Evolutionary conservation across 2,797 vertebrate species (phyloP).

Genomic region (Phrynocephalus vlangalii): DNA sequence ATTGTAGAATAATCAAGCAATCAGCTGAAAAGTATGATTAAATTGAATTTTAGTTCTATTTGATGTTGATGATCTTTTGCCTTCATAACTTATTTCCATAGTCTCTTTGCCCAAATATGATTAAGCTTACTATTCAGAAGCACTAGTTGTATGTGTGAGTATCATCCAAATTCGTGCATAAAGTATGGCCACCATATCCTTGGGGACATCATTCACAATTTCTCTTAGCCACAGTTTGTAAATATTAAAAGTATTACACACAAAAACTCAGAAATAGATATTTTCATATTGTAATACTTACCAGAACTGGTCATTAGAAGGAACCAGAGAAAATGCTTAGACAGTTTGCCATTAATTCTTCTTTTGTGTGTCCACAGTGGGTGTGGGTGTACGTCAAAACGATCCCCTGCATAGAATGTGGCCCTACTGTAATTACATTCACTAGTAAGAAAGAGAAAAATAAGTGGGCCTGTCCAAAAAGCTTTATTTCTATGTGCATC

Average conservation of each 20-base stretch:
- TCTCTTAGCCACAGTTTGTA: too few species aligned
- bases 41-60: constrained; percentile 34
- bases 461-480: not conserved
- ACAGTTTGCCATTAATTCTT: too few species aligned
- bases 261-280: too few species aligned
- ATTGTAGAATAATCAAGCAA: constrained; percentile 28
- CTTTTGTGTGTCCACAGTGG: too few species aligned
- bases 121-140: constrained; percentile 19
- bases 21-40: not conserved
- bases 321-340: too few species aligned
- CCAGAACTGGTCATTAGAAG: too few species aligned
- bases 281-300: too few species aligned
- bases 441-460: not conserved
- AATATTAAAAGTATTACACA: too few species aligned
- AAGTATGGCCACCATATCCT: too few species aligned
- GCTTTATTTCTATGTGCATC: not conserved
- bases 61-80: constrained; percentile 14
- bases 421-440: not conserved
- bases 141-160: not conserved
- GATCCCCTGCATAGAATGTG: too few species aligned
- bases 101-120: not conserved
- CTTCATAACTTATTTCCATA: constrained; percentile 7
- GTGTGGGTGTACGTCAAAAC: too few species aligned
- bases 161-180: not conserved
- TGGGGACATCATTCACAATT: too few species aligned